phyloP scores from a whole-genome alignment of 2,797 vertebrate species.

The Helostoma temminkii region DNA sequence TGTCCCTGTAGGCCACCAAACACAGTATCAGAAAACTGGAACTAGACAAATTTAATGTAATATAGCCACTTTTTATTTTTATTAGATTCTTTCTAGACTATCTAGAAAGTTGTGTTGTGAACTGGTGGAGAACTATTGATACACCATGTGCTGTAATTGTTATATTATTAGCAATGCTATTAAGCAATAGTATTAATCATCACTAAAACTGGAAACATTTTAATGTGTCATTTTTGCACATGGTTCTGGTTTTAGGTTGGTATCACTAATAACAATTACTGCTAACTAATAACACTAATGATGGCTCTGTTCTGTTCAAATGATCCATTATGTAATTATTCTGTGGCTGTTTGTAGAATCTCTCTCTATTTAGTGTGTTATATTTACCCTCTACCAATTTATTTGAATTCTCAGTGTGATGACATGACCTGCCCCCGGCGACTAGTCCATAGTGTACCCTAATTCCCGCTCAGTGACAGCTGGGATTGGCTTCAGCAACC shows the following conservation, averaged over 20 bases:
- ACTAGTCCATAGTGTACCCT: too few species aligned
- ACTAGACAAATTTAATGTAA: neutral
- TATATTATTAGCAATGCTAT: slow-evolving; percentile 5
- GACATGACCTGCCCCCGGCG: too few species aligned
- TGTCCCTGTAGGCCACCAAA: slow-evolving; percentile 14
- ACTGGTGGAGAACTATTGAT: neutral
- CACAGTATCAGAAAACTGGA: slow-evolving; percentile 10
- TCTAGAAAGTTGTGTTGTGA: neutral
- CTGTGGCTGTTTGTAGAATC: neutral
- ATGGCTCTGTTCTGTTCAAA: too few species aligned
- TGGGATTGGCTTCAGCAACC: too few species aligned
- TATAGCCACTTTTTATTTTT: too few species aligned
- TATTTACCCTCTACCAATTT: neutral
- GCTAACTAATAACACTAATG: neutral
- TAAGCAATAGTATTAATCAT: neutral
- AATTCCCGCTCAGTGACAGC: too few species aligned
- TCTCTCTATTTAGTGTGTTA: neutral
- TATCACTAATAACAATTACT: too few species aligned
- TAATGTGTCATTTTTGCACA: too few species aligned
- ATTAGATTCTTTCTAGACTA: neutral
- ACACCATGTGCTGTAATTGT: neutral
- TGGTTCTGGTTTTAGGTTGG: too few species aligned
- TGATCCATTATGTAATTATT: neutral
- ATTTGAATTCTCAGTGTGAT: neutral
- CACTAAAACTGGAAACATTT: too few species aligned